Evolutionary conservation across 2,113 vertebrate species (phyloP).

Genomic region (Ictalurus punctatus): DNA sequence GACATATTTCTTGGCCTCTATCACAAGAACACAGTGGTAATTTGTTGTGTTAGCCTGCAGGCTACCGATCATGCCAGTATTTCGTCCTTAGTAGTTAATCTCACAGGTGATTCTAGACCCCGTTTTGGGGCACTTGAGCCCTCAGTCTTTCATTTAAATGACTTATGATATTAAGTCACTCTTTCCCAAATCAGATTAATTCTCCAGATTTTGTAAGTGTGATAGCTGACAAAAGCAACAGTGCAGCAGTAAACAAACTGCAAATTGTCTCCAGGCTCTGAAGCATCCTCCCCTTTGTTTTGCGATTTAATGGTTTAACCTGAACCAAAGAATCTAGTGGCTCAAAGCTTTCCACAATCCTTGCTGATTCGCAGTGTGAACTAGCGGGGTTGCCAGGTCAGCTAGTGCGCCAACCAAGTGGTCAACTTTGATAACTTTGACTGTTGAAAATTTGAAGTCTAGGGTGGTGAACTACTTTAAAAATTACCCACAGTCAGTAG

Average conservation of each 20-base stretch:
- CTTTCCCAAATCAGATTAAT: background rate
- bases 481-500: background rate
- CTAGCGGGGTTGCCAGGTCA: background rate
- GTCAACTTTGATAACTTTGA: background rate
- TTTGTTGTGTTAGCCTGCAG: slow-evolving; percentile 40
- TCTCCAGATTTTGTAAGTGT: background rate
- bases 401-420: background rate
- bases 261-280: background rate
- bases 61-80: slow-evolving; percentile 22
- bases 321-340: background rate
- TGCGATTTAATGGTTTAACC: background rate
- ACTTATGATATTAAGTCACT: background rate
- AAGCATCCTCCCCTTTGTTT: background rate
- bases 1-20: slow-evolving; percentile 30
- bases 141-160: background rate
- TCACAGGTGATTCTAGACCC: background rate
- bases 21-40: slow-evolving; percentile 50
- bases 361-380: background rate
- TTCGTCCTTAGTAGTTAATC: background rate
- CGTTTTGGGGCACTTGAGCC: too few relatives aligned
- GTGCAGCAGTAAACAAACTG: background rate
- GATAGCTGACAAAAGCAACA: background rate
- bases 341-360: background rate
- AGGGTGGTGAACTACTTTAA: background rate
- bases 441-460: background rate